phyloP scores from a whole-genome alignment of 2,113 vertebrate species.

The Platysteira castanea region DNA sequence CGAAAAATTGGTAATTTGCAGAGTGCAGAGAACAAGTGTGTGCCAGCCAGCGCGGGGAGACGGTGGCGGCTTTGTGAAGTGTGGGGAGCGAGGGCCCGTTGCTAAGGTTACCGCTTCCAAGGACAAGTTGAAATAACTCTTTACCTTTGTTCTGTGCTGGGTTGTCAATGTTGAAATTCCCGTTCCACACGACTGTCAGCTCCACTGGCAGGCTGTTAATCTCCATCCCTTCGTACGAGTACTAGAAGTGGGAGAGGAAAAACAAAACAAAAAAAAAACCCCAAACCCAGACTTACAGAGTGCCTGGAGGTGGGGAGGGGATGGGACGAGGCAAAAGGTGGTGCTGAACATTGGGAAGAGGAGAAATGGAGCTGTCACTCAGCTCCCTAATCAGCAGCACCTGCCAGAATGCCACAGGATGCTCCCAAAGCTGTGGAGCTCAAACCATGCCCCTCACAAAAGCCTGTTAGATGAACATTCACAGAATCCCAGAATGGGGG shows the following conservation, averaged over 20 bases:
- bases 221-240: conserved; percentile 95
- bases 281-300: not conserved
- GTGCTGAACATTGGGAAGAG: not conserved
- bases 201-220: conserved; percentile 96
- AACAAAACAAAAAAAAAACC: not conserved
- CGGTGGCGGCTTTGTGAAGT: conserved; percentile 41
- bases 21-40: conserved; percentile 38
- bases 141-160: conserved; percentile 96
- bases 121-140: conserved; percentile 68
- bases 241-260: conserved; percentile 75
- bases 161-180: conserved; percentile 98
- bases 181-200: conserved; percentile 97
- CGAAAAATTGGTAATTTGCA: conserved; percentile 5
- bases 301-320: not conserved
- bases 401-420: not conserved
- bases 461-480: not conserved
- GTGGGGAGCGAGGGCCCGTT: conserved; percentile 37
- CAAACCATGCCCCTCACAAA: not conserved
- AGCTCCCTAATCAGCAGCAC: not conserved
- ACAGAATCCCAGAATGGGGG: not conserved
- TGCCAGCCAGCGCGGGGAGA: conserved; percentile 8
- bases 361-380: not conserved
- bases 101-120: conserved; percentile 71
- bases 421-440: not conserved
- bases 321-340: not conserved